Evolutionary conservation across 2,888 invertebrate genomes (phyloP).

Genomic region (Lordiphosa fenestrarum): DNA sequence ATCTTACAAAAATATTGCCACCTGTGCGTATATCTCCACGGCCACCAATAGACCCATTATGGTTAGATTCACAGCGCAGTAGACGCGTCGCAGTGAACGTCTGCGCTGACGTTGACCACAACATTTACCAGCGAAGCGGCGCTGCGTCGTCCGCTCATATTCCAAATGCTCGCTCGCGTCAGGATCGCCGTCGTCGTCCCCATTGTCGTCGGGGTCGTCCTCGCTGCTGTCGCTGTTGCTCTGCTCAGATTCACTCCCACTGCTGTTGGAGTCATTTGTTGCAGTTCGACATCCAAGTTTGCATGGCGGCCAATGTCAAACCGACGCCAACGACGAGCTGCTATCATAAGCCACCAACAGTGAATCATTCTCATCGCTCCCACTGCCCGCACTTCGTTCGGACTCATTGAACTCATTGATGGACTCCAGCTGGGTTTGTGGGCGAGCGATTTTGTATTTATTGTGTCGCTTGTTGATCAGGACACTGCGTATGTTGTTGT

Average conservation of each 20-base stretch:
- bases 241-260: constrained; percentile 13
- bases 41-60: constrained; percentile 78
- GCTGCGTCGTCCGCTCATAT: constrained; percentile 26
- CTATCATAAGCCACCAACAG: constrained; percentile 80
- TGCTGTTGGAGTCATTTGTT: constrained; percentile 39
- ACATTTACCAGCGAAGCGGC: constrained; percentile 64
- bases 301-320: constrained; percentile 80
- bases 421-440: constrained; percentile 77
- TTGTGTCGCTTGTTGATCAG: constrained; percentile 77
- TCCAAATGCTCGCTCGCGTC: constrained; percentile 45
- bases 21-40: constrained; percentile 79
- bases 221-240: constrained; percentile 15
- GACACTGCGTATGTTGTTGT: constrained; percentile 77
- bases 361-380: constrained; percentile 80
- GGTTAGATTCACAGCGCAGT: constrained; percentile 77
- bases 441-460: constrained; percentile 77
- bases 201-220: constrained; percentile 13
- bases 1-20: constrained; percentile 77
- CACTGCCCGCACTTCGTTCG: constrained; percentile 79
- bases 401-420: constrained; percentile 79
- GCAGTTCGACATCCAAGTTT: constrained; percentile 67
- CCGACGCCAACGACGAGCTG: constrained; percentile 79
- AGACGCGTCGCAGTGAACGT: constrained; percentile 78
- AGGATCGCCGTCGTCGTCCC: constrained; percentile 24
- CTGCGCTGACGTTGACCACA: constrained; percentile 72